phyloP scores from a whole-genome alignment of 2,888 invertebrate species.

The Eueremaeus valkanovi region DNA sequence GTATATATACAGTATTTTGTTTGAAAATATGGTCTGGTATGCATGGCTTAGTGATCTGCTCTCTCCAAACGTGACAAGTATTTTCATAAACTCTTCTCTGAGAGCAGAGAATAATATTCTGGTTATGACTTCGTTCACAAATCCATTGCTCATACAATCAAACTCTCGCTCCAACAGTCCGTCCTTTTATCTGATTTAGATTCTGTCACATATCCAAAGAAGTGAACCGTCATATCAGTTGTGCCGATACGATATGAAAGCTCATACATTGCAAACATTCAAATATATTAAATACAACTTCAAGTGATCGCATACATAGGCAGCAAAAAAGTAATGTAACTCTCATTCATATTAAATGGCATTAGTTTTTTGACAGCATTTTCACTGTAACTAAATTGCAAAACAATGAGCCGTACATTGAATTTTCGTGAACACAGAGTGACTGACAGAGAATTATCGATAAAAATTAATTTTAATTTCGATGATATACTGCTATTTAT shows the following conservation, averaged over 20 bases:
- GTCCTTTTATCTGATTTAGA: constrained; percentile 22
- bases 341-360: not conserved
- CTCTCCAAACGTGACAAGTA: constrained; percentile 22
- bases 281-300: not conserved
- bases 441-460: no score
- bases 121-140: not conserved
- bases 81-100: constrained; percentile 1
- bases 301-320: not conserved
- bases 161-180: constrained; percentile 4
- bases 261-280: not conserved
- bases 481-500: not conserved
- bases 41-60: not conserved
- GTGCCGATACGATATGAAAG: not conserved
- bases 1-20: not conserved
- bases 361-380: not conserved
- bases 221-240: constrained; percentile 28
- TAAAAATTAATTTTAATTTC: not conserved
- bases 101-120: not conserved
- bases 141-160: not conserved
- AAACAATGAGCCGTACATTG: not conserved
- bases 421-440: constrained; percentile 11
- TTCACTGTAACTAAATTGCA: no score
- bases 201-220: constrained; percentile 21
- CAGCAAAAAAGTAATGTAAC: not conserved
- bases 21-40: no score